These are phyloP conservation scores for Megalonaias nervosa DNA, from an alignment of 1,140 invertebrate genomes.

Conservation along the genomic window DNA sequence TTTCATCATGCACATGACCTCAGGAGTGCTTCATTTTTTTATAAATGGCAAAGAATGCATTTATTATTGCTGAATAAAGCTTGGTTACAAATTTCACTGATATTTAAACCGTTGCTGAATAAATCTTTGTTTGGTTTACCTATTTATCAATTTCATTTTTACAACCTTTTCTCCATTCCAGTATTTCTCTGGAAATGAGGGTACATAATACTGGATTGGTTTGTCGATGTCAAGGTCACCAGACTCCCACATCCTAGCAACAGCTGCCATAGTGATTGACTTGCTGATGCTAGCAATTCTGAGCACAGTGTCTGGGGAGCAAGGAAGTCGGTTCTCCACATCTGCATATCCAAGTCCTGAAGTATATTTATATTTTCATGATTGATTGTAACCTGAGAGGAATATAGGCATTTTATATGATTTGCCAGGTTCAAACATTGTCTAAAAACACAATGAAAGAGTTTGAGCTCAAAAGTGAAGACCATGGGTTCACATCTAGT, in stretches of 20 bases:
- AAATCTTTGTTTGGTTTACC: no score
- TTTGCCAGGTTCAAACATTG: neutral
- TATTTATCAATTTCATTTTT: no score
- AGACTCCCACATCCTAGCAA: slow-evolving; percentile 75
- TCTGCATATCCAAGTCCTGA: slow-evolving; percentile 77
- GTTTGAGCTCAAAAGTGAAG: neutral
- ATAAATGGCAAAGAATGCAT: no score
- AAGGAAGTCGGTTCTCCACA: slow-evolving; percentile 75
- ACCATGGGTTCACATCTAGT: neutral
- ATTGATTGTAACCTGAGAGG: neutral
- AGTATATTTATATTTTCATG: neutral
- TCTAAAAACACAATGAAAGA: neutral
- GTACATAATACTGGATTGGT: slow-evolving; percentile 74
- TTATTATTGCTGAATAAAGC: no score
- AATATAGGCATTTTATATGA: neutral
- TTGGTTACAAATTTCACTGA: no score
- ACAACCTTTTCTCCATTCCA: slow-evolving; percentile 62
- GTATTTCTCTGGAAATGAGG: slow-evolving; percentile 74
- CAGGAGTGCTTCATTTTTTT: no score
- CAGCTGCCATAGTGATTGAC: slow-evolving; percentile 74
- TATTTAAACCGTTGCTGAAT: no score
- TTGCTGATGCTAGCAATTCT: slow-evolving; percentile 80
- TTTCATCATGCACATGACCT: no score
- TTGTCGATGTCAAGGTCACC: slow-evolving; percentile 77
- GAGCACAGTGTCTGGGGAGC: slow-evolving; percentile 75